Base-by-base conservation (phyloP, 2,113 vertebrate genomes). In the Varanus salvator region DNA sequence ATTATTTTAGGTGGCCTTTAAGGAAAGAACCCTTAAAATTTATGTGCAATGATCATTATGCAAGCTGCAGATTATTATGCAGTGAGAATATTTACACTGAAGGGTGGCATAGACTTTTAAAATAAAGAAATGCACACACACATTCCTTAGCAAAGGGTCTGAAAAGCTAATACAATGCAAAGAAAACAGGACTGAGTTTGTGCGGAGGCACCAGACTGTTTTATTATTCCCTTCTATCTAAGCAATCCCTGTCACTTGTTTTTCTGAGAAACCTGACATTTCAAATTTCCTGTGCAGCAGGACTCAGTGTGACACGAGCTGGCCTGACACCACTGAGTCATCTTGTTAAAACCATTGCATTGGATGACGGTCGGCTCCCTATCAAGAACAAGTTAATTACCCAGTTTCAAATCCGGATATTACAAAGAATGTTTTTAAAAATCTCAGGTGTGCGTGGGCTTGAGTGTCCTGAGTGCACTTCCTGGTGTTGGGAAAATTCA, bases 261-360 rank as follows among this genome's bases (percentile, higher is more conserved):
- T 77, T 89, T 84, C 74, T 85, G 72, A 85, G 74, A 54, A 78
- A 69, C 77, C 31, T 78, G 82, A 69, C 57, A 78, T 76, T 83
- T 87, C 78, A 52, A 38, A 76, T 75, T 83, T 87, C 78, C 85
- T 82, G 80, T 81, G 6, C 15, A 52, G 78, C 66, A 50, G 31
- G 44, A 38, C 68, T 29, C 44, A 52, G 68, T 4, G 1, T 74
- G 90, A 64, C 68, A 75, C 23, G 44, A 68, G 76, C 38, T 75
- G 82, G 66, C 68, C 8, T 71, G 82, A 80, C 52, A 80, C 38
- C 21, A 34, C 29, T 34, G 66, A 85, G 38, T 85, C 78, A 83
- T 83, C 27, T 23, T 25, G 44, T 38, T 75, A 68, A 82, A 90
- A 89, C 38, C 4, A 14, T 66, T 38, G 4, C 44, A 75, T 14